Evolutionary conservation across 1,140 invertebrate genomes (phyloP).

Genomic region (Heliconius congener): DNA sequence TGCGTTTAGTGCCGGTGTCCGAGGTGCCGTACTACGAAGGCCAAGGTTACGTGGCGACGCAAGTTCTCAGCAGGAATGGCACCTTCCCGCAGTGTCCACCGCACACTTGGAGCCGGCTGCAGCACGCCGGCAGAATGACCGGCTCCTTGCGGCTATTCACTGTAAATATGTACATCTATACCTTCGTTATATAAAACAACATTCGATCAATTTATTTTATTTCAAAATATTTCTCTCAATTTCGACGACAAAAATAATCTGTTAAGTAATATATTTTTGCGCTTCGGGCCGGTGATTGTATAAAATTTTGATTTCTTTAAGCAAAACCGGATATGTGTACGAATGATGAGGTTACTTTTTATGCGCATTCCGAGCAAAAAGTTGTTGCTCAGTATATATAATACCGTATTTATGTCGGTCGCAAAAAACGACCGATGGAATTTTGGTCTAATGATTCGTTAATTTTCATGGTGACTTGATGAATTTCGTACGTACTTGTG

Average conservation of each 20-base stretch:
- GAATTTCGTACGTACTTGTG: slow-evolving; percentile 61
- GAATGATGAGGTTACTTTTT: slow-evolving; percentile 67
- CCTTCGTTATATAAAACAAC: background rate
- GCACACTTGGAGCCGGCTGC: slow-evolving; percentile 69
- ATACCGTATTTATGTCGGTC: slow-evolving; percentile 62
- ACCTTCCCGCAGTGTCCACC: slow-evolving; percentile 78
- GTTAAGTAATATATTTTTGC: slow-evolving; percentile 20
- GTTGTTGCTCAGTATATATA: slow-evolving; percentile 64
- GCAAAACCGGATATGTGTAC: slow-evolving; percentile 66
- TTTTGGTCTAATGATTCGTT: slow-evolving; percentile 72
- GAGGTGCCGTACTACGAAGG: slow-evolving; percentile 74
- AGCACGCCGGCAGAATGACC: slow-evolving; percentile 61
- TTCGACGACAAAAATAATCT: background rate
- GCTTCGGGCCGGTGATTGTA: slow-evolving; percentile 32
- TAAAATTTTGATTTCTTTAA: slow-evolving; percentile 52
- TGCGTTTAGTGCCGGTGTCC: slow-evolving; percentile 76
- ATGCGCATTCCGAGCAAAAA: slow-evolving; percentile 74
- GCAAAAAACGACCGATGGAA: slow-evolving; percentile 69
- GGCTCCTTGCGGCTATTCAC: slow-evolving; percentile 68
- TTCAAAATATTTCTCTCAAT: background rate
- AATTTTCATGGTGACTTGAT: slow-evolving; percentile 65
- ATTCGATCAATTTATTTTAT: slow-evolving; percentile 3
- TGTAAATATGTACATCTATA: slow-evolving; percentile 61
- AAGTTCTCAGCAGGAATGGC: slow-evolving; percentile 75
- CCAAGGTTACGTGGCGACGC: slow-evolving; percentile 76